Base-by-base conservation (phyloP, 2,797 vertebrate species). In the Halcyon chelicuti region DNA sequence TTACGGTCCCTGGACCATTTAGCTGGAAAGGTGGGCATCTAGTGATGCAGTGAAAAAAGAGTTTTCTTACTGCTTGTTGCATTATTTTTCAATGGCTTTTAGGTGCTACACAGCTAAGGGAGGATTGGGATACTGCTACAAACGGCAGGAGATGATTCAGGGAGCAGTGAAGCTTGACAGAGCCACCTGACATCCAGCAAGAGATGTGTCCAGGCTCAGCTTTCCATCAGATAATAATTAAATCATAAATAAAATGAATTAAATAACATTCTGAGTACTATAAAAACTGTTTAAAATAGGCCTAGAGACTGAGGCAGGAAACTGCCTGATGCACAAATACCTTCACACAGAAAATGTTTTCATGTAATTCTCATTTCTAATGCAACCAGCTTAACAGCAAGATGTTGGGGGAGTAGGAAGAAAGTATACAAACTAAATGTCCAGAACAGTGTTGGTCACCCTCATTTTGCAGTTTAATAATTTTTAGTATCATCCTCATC, bases 71-170 rank as follows among this genome's bases (percentile, higher is more conserved):
- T 44, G 60, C 18, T 51, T 65, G 22, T 60, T 80, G 31, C 10
- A n/a, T n/a, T 75, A 47, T 21, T 4, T 0, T 16, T 28, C 1
- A 0, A 68, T 33, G 26, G n/a, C 25, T 5, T 1, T 10, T 10
- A 31, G 26, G 42, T 52, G 29, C 28, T 26, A 20, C 23, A 8
- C 20, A 25, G 46, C 40, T 37, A 9, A 11, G 31, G 20, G 10
- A 58, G 52, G 39, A 71, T 9, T 10, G 23, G 13, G 28, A 13
- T 21, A 14, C 35, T 49, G 19, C 65, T 54, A 33, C 28, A 14
- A 52, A 40, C 4, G 31, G 12, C 54, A 57, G 54, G 54, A 33
- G 54, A 57, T 57, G n/a, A 57, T 33, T 57, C 54, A 57, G n/a
- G 21, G 12, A 57, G 21, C 20, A 14, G 54, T n/a, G 31, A 33